These are phyloP conservation scores for Drosophila pseudotalamancana DNA, from an alignment of 2,888 invertebrate species.

Conservation along the genomic window DNA sequence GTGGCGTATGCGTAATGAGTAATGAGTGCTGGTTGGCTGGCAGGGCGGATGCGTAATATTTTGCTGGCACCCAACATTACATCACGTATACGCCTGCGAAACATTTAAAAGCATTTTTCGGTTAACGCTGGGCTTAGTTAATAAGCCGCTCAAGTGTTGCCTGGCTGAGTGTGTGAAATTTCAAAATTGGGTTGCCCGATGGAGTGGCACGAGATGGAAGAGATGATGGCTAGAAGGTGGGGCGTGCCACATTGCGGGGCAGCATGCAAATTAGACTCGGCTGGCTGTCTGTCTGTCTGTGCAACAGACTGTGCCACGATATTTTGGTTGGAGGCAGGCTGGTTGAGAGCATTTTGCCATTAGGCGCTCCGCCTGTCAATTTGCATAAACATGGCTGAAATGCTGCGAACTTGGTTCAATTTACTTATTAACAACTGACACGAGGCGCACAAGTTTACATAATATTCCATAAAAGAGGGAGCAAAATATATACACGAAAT, in stretches of 20 bases:
- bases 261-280: conserved; percentile 33
- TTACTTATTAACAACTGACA: conserved; percentile 54
- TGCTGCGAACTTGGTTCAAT: conserved; percentile 39
- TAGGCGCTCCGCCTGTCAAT: conserved; percentile 43
- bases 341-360: conserved; percentile 52
- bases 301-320: conserved; percentile 33
- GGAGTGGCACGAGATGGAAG: not conserved
- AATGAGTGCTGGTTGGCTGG: conserved; percentile 32
- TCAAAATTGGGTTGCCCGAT: conserved; percentile 40
- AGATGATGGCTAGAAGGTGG: not conserved
- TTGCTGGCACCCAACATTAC: conserved; percentile 12
- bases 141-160: conserved; percentile 50
- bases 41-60: conserved; percentile 44
- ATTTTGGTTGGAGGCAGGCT: not conserved
- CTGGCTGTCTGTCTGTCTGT: conserved; percentile 22
- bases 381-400: conserved; percentile 48
- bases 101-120: conserved; percentile 59
- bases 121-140: conserved; percentile 43
- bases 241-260: not conserved
- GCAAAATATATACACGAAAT: conserved; percentile 5
- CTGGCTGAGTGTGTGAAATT: conserved; percentile 42
- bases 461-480: conserved; percentile 6
- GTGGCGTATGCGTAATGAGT: conserved; percentile 50
- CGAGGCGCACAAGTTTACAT: conserved; percentile 18
- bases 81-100: conserved; percentile 33